These are phyloP conservation scores for Leptopilina drosophilae DNA, from an alignment of 2,888 invertebrate genomes.

Conservation along the genomic window DNA sequence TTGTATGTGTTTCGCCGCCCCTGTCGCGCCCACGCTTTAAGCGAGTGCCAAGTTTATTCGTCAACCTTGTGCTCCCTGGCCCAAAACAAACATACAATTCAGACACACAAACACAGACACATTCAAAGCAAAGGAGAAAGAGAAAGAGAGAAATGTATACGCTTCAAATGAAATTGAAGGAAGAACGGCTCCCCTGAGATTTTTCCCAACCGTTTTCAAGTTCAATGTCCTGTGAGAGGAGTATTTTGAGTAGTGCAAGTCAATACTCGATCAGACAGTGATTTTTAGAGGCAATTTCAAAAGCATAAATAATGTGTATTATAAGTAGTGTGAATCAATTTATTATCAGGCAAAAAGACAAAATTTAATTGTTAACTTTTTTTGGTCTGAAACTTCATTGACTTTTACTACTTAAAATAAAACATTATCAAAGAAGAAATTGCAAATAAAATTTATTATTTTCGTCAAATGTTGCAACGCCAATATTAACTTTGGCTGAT, in stretches of 20 bases:
- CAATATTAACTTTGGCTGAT: neutral
- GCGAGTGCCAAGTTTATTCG: constrained; percentile 6
- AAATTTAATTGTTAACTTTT: too few species aligned
- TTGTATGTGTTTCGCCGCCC: constrained; percentile 8
- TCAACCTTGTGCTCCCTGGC: neutral
- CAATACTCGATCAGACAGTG: neutral
- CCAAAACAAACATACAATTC: constrained; percentile 4
- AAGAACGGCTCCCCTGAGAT: neutral
- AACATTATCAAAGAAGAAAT: too few species aligned
- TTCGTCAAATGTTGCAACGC: too few species aligned
- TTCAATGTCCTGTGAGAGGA: neutral
- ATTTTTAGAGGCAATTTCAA: neutral
- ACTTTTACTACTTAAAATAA: too few species aligned
- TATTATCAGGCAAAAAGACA: neutral
- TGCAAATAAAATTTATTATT: too few species aligned
- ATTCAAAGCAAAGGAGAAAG: neutral
- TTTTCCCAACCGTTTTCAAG: neutral
- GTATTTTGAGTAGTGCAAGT: neutral
- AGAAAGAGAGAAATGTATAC: neutral
- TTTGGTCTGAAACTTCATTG: too few species aligned
- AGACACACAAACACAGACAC: neutral
- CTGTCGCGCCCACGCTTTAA: neutral
- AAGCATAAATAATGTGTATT: neutral
- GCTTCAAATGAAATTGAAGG: neutral
- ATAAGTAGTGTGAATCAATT: neutral